A percentile compares a stretch with the other conserved stretches of the same genome.
Conservation (phyloP, 2,888 invertebrate species). For the Lumbricus terrestris region DNA sequence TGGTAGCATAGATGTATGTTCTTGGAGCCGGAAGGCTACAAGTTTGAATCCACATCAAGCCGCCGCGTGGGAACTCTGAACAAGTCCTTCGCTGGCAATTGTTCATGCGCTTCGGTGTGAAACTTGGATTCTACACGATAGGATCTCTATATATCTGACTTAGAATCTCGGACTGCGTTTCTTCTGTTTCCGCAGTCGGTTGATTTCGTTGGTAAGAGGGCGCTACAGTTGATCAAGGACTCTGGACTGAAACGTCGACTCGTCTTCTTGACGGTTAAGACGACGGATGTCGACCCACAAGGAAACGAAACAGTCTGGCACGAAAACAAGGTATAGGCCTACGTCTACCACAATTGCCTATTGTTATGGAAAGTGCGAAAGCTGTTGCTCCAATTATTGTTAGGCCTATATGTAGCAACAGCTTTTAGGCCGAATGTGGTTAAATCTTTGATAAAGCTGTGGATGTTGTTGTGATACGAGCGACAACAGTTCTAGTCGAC, state of each 20-base stretch:
- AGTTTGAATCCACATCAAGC: too few relatives aligned
- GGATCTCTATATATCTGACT: background rate
- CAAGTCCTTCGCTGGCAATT: too few relatives aligned
- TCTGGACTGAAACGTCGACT: constrained; percentile 42
- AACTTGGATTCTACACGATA: background rate
- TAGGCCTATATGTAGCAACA: background rate
- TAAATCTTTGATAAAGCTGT: too few relatives aligned
- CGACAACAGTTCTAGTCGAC: background rate
- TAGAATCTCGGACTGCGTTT: background rate
- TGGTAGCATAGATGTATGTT: too few relatives aligned
- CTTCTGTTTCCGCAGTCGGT: constrained; percentile 35
- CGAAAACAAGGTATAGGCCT: constrained; percentile 44
- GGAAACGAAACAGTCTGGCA: constrained; percentile 56
- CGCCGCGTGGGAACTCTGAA: too few relatives aligned
- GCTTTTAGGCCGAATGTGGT: too few relatives aligned
- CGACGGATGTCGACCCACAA: constrained; percentile 48
- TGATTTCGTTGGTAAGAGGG: constrained; percentile 51
- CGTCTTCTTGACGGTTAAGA: constrained; percentile 45
- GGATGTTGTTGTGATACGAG: too few relatives aligned
- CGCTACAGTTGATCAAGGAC: constrained; percentile 42
- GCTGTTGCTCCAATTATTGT: background rate
- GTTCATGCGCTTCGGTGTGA: too few relatives aligned
- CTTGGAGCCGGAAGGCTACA: too few relatives aligned
- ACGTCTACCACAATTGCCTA: background rate
- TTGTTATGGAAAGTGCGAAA: background rate